Evolutionary conservation across 2,797 vertebrate species (phyloP).

Genomic region (Falco naumanni): DNA sequence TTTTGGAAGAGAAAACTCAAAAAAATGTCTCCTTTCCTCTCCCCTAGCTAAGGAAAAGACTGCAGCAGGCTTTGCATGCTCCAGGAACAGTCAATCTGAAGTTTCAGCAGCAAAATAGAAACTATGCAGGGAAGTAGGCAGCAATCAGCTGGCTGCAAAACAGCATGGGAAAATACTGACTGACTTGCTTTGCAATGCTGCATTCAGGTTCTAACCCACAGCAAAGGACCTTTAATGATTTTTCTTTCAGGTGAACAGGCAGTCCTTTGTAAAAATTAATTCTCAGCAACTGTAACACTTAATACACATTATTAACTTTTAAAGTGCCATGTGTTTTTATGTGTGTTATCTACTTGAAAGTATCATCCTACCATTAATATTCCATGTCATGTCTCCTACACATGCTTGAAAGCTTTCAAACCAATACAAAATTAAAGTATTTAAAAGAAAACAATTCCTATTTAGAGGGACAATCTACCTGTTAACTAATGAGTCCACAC

Average conservation of each 20-base stretch:
- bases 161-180: not conserved
- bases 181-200: not conserved
- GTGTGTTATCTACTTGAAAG: not conserved
- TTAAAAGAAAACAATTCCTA: not conserved
- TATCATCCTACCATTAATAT: not conserved
- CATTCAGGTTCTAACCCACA: not conserved
- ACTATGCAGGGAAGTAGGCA: not conserved
- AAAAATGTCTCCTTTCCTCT: not conserved
- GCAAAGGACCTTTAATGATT: not conserved
- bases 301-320: not conserved
- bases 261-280: not conserved
- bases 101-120: not conserved
- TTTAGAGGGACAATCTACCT: not conserved
- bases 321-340: not conserved
- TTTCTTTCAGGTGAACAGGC: not conserved
- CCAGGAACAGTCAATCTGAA: not conserved
- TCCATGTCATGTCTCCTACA: not conserved
- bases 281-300: not conserved
- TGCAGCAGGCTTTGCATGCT: not conserved
- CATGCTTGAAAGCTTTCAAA: not conserved
- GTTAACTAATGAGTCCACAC: not conserved
- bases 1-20: not conserved
- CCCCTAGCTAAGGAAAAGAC: not conserved
- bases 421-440: not conserved
- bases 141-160: not conserved